Conservation (phyloP, 2,888 invertebrate species). For the Limnephilus auricula region DNA sequence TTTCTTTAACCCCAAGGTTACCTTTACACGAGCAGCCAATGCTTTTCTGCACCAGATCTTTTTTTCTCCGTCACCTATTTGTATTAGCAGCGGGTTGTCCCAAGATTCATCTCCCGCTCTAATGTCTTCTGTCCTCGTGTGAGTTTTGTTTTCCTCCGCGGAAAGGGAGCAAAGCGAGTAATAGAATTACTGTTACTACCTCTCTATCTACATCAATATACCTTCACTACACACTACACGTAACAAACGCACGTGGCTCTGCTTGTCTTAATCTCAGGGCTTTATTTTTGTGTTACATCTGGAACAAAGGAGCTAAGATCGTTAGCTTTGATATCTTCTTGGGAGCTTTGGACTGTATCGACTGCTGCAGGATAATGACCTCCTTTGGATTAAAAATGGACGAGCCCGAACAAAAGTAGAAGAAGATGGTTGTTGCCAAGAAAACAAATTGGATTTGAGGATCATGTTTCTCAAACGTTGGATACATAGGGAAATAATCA, state of each 20-base stretch:
- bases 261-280: neutral
- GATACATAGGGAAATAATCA: neutral
- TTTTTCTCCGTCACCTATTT: conserved; percentile 36
- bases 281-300: conserved; percentile 14
- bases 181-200: neutral
- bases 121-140: neutral
- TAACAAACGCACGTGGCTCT: conserved; percentile 19
- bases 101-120: conserved; percentile 43
- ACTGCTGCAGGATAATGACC: neutral
- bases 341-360: neutral
- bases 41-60: conserved; percentile 8
- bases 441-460: neutral
- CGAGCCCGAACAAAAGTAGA: neutral
- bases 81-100: conserved; percentile 45
- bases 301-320: neutral
- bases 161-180: neutral
- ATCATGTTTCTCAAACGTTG: neutral
- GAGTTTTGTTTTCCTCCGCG: neutral
- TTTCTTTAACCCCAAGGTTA: neutral
- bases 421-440: neutral
- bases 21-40: conserved; percentile 6
- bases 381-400: neutral
- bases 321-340: neutral
- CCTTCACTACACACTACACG: neutral
- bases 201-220: neutral